Percentiles rank a stretch among this genome's conserved stretches.
These are phyloP conservation scores for Dicrurus megarhynchus DNA, from an alignment of 2,113 vertebrate genomes.

Conservation along the genomic window DNA sequence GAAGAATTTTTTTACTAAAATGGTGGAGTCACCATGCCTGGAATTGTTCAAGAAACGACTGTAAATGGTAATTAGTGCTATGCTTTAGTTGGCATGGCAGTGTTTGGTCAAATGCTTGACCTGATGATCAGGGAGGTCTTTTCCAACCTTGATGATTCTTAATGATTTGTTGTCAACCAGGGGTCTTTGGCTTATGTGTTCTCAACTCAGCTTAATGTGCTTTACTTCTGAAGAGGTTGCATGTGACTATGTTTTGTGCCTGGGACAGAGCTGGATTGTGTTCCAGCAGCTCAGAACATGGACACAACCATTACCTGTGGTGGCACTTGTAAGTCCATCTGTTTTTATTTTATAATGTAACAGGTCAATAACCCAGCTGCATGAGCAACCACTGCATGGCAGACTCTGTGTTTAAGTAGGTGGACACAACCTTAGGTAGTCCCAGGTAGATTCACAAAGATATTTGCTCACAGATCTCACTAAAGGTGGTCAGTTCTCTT, in stretches of 20 bases:
- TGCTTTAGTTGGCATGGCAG: background rate
- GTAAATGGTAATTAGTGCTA: background rate
- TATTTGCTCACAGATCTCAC: background rate
- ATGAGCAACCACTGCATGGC: background rate
- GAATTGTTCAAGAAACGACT: background rate
- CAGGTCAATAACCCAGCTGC: background rate
- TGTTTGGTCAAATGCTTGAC: background rate
- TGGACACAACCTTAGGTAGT: too few species aligned
- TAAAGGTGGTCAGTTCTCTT: background rate
- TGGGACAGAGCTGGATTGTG: background rate
- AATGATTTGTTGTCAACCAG: background rate
- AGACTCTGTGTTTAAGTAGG: background rate
- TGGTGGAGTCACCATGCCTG: background rate
- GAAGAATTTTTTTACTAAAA: background rate
- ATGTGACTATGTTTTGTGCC: background rate
- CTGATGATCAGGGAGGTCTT: background rate
- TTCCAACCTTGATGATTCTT: background rate
- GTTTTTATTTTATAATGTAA: background rate
- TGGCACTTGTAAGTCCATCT: background rate
- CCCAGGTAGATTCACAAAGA: background rate
- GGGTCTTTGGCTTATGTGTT: background rate
- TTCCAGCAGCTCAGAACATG: background rate
- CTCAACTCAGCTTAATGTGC: fast-evolving
- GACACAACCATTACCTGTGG: background rate
- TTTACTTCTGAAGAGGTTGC: background rate